phyloP scores from a whole-genome alignment of 2,888 invertebrate genomes.

The Tetanocera ferruginea region DNA sequence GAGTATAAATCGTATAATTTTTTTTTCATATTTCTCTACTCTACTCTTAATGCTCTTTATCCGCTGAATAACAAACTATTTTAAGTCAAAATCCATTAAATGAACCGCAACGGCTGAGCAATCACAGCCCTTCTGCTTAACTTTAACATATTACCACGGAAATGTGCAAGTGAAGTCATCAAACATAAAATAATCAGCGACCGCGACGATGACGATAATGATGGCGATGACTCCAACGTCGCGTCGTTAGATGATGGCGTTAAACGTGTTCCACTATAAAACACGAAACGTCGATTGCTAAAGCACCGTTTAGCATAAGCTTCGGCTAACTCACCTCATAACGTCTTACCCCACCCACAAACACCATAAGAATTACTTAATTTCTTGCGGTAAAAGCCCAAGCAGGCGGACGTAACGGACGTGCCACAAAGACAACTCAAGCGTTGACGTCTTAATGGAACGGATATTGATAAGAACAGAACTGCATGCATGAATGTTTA shows the following conservation, averaged over 20 bases:
- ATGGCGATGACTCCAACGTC: background rate
- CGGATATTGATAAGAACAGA: conserved; percentile 50
- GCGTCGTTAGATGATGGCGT: background rate
- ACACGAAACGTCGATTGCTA: background rate
- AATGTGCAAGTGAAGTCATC: conserved; percentile 29
- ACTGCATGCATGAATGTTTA: conserved; percentile 16
- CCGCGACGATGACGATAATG: background rate
- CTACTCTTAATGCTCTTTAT: background rate
- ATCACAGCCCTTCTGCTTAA: background rate
- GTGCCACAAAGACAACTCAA: conserved; percentile 38
- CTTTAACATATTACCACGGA: background rate
- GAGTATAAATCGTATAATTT: background rate
- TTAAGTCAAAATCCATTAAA: too few species aligned
- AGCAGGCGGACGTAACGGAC: background rate
- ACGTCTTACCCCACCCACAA: background rate
- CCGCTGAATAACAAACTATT: background rate
- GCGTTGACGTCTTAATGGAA: conserved; percentile 53
- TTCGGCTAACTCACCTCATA: too few species aligned
- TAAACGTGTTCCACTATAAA: conserved; percentile 20
- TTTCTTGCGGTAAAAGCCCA: background rate
- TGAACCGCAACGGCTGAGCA: too few species aligned
- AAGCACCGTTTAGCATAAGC: conserved; percentile 7
- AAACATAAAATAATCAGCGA: conserved; percentile 1
- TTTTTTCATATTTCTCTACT: background rate
- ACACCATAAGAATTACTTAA: background rate